Evolutionary conservation across 2,113 vertebrate genomes (phyloP).

Genomic region (Rhegmatorhina hoffmannsi): DNA sequence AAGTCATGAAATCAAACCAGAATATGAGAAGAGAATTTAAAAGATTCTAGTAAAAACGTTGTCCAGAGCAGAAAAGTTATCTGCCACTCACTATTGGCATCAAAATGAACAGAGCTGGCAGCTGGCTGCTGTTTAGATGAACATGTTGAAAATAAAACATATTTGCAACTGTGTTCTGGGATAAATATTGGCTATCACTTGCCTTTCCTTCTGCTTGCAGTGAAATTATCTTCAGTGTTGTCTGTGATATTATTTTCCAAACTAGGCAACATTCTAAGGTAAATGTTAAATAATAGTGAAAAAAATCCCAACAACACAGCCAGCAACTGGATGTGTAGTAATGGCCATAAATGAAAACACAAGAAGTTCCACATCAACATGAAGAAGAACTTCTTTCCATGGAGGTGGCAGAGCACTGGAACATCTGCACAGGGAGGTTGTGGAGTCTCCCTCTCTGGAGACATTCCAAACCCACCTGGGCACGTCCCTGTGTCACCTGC

Average conservation of each 20-base stretch:
- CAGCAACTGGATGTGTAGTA: not conserved
- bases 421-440: not conserved
- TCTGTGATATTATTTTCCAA: not conserved
- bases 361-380: not conserved
- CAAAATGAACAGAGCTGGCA: not conserved
- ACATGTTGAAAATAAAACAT: not conserved
- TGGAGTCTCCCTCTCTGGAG: not conserved
- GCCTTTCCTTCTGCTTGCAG: not conserved
- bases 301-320: not conserved
- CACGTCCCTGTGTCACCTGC: not conserved
- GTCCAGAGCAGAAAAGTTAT: not conserved
- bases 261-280: not conserved
- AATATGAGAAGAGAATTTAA: not conserved
- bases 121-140: not conserved
- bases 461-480: not conserved
- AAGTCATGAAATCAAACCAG: constrained; percentile 40
- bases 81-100: not conserved
- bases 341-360: not conserved
- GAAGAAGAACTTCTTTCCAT: not conserved
- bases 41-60: not conserved
- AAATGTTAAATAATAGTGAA: not conserved
- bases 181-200: not conserved
- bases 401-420: too few species aligned
- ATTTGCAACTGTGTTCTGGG: not conserved
- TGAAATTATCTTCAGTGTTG: not conserved